These are phyloP conservation scores for Pomacea maculata DNA, from an alignment of 1,140 invertebrate genomes.

Conservation along the genomic window DNA sequence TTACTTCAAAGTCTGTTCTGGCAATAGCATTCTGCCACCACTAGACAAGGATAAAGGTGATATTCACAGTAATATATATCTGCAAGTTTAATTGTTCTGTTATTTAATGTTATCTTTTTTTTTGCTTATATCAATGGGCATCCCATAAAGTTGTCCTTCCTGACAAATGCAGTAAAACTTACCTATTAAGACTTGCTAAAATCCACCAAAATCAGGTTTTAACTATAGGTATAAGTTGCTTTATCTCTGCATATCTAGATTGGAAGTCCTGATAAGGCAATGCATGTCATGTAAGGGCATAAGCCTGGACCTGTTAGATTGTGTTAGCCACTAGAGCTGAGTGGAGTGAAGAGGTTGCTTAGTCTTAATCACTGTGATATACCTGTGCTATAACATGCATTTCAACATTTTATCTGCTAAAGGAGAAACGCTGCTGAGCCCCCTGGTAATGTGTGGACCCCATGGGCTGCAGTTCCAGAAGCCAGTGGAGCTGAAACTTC, in stretches of 20 bases:
- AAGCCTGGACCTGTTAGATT: neutral
- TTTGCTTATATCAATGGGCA: neutral
- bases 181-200: neutral
- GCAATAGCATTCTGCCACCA: constrained; percentile 77
- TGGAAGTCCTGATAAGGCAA: no score
- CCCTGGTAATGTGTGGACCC: constrained; percentile 94
- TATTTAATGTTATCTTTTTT: neutral
- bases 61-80: constrained; percentile 21
- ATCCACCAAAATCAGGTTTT: neutral
- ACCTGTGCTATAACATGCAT: neutral
- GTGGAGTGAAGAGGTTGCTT: neutral
- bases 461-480: constrained; percentile 87
- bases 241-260: no score
- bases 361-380: neutral
- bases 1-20: constrained; percentile 87
- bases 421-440: constrained; percentile 93
- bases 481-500: constrained; percentile 82
- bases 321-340: neutral
- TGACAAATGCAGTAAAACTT: neutral
- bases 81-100: constrained; percentile 3
- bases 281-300: neutral
- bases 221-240: no score
- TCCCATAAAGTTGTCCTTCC: neutral
- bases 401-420: constrained; percentile 17
- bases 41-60: constrained; percentile 88